Conservation (phyloP, 2,113 vertebrate species). For the Ophiodon elongatus region DNA sequence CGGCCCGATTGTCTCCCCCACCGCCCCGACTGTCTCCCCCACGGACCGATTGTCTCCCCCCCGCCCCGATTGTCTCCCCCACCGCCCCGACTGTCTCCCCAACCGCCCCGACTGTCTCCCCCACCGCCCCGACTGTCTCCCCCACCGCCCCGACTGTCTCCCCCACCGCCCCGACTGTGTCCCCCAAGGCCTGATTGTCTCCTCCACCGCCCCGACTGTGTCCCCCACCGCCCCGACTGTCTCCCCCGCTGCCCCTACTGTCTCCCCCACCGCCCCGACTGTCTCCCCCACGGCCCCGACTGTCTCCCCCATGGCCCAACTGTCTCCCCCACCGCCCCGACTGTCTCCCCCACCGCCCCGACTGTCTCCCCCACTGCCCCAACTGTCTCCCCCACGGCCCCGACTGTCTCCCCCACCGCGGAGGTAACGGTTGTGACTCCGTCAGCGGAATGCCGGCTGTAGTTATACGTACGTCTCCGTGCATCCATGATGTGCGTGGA, state of each 20-base stretch:
- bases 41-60: too few relatives aligned
- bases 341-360: slow-evolving; percentile 1
- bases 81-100: background rate
- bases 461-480: background rate
- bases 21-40: background rate
- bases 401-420: background rate
- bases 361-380: background rate
- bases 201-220: background rate
- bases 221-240: background rate
- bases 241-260: too few relatives aligned
- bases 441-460: slow-evolving; percentile 15
- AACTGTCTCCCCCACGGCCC: background rate
- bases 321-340: background rate
- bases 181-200: too few relatives aligned
- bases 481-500: slow-evolving; percentile 31
- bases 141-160: too few relatives aligned
- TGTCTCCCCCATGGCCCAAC: background rate
- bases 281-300: background rate
- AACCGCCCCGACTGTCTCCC: too few relatives aligned
- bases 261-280: background rate
- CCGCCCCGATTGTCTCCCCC: background rate
- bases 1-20: too few relatives aligned
- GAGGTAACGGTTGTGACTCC: slow-evolving; percentile 45
- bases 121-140: background rate
- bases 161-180: background rate